Evolutionary conservation across 2,888 invertebrate genomes (phyloP).

Genomic region (Itoplectis maculator): DNA sequence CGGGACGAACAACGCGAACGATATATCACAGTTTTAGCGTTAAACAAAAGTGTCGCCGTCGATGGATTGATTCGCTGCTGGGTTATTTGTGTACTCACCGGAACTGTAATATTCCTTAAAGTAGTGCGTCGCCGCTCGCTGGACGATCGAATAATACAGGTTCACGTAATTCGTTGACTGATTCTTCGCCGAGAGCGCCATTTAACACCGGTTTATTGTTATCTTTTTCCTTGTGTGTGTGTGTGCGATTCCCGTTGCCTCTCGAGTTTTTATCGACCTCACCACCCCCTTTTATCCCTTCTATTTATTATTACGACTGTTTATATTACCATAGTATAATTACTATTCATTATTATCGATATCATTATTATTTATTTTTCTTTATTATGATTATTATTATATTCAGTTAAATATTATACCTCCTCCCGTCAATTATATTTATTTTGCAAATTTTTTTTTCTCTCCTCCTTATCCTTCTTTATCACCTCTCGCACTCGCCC

Average conservation of each 20-base stretch:
- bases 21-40: too few species aligned
- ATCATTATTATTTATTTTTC: background rate
- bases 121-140: conserved; percentile 89
- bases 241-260: too few species aligned
- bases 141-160: conserved; percentile 89
- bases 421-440: conserved; percentile 4
- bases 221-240: conserved; percentile 65
- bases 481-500: conserved; percentile 13
- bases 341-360: conserved; percentile 4
- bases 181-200: conserved; percentile 84
- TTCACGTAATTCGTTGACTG: conserved; percentile 89
- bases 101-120: conserved; percentile 89
- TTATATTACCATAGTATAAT: conserved; percentile 27
- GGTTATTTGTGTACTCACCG: conserved; percentile 87
- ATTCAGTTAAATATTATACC: conserved; percentile 17
- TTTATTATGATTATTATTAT: conserved; percentile 1
- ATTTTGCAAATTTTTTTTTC: background rate
- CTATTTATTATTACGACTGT: background rate
- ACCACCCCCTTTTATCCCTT: background rate
- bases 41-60: too few species aligned
- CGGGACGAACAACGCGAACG: too few species aligned
- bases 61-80: too few species aligned
- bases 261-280: conserved; percentile 62
- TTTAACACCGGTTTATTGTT: conserved; percentile 79
- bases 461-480: background rate